Base-by-base conservation (phyloP, 2,888 invertebrate genomes). In the Anthrax anthrax region DNA sequence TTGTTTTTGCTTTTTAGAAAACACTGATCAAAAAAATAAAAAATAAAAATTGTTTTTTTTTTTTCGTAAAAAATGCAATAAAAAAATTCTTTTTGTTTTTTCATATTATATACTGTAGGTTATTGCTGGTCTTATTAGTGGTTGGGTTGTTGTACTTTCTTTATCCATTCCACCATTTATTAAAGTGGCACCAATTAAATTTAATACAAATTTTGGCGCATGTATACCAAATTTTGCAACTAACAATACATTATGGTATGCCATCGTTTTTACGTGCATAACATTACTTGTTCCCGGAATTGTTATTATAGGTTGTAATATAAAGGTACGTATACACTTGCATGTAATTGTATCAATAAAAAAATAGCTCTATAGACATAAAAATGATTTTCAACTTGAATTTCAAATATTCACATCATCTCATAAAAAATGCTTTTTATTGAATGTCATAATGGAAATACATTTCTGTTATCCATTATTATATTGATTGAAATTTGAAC, bases 221-320 rank as follows among this genome's bases (percentile, higher is more conserved):
- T 84, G 84, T 57, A 75, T 77, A 1, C 81, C 82, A 0, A 76
- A 80, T 59, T 82, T 82, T 60, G 70, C 72, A n/a, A 74, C 73
- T 39, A 77, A 76, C 36, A 66, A 72, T 2, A 77, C 76, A 0
- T 65, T 80, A 2, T 73, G 76, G 59, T 84, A 84, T 64, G 79
- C 81, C 43, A 68, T 76, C 13, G 54, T 77, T 17, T 84, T 82
- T 62, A 76, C 78, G 2, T 61, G 76, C 4, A 60, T 82, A 46
- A 82, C 83, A 0, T 65, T 84, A 23, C 63, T 81, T 1, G 62
- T 84, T 43, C 84, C 84, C 2, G 76, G 79, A 4, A 71, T 77
- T 10, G 72, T 84, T 43, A 77, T 84, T 37, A 73, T 83, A 18
- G 71, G 78, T 51, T 84, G 83, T 67, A 84, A 84, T 59, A 67